Percentiles rank a stretch among this genome's conserved stretches.
phyloP scores from a whole-genome alignment of 2,797 vertebrate genomes.

The Smutsia gigantea region DNA sequence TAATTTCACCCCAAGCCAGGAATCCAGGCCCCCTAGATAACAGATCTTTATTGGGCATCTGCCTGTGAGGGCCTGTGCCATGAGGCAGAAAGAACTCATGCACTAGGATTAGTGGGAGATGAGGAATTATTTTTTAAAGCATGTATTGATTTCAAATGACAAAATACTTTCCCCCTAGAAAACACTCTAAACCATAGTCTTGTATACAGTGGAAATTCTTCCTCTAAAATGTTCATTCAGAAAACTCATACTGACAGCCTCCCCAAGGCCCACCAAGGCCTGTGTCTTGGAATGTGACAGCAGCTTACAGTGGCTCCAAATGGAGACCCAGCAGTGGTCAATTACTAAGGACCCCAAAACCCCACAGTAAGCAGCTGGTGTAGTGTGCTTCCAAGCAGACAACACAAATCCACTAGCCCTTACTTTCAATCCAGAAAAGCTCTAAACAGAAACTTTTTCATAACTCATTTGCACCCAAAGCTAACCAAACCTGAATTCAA shows the following conservation, averaged over 20 bases:
- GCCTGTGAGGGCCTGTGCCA: neutral
- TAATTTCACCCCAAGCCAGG: conserved; percentile 38
- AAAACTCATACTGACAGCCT: conserved; percentile 47
- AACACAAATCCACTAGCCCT: neutral
- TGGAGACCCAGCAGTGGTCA: neutral
- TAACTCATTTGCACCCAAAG: neutral
- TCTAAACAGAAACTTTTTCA: neutral
- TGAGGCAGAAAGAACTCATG: neutral
- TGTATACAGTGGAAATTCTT: conserved; percentile 15
- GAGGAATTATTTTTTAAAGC: neutral
- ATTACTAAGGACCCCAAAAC: accelerated
- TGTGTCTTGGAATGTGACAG: neutral
- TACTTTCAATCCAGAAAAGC: neutral
- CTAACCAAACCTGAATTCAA: neutral
- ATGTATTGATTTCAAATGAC: conserved; percentile 48
- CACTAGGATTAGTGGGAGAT: neutral
- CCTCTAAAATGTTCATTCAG: conserved; percentile 45
- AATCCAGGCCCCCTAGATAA: neutral
- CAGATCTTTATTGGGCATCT: neutral
- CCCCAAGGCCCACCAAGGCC: neutral
- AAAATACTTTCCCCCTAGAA: conserved; percentile 12
- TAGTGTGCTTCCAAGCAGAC: neutral
- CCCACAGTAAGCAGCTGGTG: neutral
- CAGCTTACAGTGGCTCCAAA: neutral
- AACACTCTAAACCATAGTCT: neutral